phyloP scores from a whole-genome alignment of 2,888 invertebrate genomes.

The Trissoscelio sp. region DNA sequence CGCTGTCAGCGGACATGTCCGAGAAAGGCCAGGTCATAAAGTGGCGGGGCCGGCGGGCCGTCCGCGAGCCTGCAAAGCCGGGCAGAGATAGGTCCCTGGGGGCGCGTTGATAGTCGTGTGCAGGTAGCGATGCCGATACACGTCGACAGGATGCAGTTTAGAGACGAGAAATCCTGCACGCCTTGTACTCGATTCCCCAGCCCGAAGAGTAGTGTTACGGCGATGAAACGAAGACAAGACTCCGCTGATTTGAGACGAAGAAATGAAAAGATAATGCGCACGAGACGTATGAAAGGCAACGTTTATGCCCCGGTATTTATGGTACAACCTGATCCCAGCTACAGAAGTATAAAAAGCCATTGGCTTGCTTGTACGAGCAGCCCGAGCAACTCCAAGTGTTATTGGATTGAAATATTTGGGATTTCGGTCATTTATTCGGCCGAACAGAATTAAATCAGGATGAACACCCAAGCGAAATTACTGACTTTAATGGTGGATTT shows the following conservation, averaged over 20 bases:
- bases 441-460: conserved; percentile 39
- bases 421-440: conserved; percentile 29
- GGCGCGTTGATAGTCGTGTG: conserved; percentile 59
- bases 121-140: conserved; percentile 62
- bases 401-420: conserved; percentile 48
- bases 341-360: conserved; percentile 34
- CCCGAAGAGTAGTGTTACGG: conserved; percentile 61
- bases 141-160: conserved; percentile 69
- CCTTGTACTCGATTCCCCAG: conserved; percentile 66
- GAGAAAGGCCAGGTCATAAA: conserved; percentile 65
- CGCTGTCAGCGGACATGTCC: conserved; percentile 61
- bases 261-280: conserved; percentile 61
- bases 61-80: conserved; percentile 55
- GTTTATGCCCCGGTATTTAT: conserved; percentile 53
- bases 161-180: conserved; percentile 67
- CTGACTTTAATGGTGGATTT: not conserved
- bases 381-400: conserved; percentile 14
- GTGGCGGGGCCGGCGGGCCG: conserved; percentile 52
- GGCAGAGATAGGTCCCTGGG: conserved; percentile 55
- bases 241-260: conserved; percentile 57
- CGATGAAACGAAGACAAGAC: conserved; percentile 58
- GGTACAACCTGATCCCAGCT: conserved; percentile 36
- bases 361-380: conserved; percentile 21
- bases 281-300: conserved; percentile 53
- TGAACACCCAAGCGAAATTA: conserved; percentile 14